A percentile compares a stretch with the other conserved stretches of the same genome.
Evolutionary conservation across 23 tunicate species (phyloP).

Genomic region (Pegea sp.): DNA sequence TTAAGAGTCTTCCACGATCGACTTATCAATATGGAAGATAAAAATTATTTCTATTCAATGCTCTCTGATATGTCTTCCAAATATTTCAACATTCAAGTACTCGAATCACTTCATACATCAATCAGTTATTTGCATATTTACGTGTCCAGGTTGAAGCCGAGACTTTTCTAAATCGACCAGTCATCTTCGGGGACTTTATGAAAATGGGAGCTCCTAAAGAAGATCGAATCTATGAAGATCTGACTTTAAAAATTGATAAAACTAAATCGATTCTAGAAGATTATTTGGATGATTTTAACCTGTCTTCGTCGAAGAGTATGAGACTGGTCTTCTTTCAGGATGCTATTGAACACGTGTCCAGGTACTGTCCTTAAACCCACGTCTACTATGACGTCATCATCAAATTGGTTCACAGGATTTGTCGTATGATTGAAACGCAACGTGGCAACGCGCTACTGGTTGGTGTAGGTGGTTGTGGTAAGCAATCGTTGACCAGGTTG

Average conservation of each 20-base stretch:
- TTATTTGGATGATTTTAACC: constrained; percentile 86
- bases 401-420: constrained; percentile 22
- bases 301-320: constrained; percentile 89
- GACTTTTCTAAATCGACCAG: constrained; percentile 50
- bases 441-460: constrained; percentile 97
- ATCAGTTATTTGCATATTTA: not conserved
- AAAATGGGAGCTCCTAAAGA: constrained; percentile 70
- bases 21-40: constrained; percentile 88
- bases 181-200: constrained; percentile 89
- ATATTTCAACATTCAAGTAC: constrained; percentile 64
- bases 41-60: constrained; percentile 76
- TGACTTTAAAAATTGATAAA: constrained; percentile 74
- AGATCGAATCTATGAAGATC: constrained; percentile 72
- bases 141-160: constrained; percentile 50
- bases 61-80: constrained; percentile 84
- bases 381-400: not conserved
- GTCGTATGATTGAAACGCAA: constrained; percentile 76
- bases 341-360: constrained; percentile 86
- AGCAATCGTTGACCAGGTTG: constrained; percentile 94
- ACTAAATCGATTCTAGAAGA: constrained; percentile 74
- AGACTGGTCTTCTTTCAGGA: constrained; percentile 95
- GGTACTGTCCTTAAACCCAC: constrained; percentile 11
- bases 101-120: not conserved
- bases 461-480: constrained; percentile 98
- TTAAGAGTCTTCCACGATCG: constrained; percentile 98